Evolutionary conservation across 2,797 vertebrate species (phyloP), one percentile per base, ranked within the genome.

Genomic region (Notolepis coatsorum): DNA sequence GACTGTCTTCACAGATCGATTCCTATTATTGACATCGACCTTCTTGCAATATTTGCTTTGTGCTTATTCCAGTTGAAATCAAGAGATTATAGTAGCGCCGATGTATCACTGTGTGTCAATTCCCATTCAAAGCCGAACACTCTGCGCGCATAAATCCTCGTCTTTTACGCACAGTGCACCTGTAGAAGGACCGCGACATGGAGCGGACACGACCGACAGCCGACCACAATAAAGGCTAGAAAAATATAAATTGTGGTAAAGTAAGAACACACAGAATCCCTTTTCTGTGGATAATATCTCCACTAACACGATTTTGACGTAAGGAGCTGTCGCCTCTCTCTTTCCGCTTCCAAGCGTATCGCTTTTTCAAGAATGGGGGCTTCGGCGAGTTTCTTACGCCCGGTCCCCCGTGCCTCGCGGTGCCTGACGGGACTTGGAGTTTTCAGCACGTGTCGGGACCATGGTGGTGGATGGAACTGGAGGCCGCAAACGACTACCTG

Each of bases 401-500:
- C 18, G 42, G 24, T 13, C 17, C 12, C 37, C 18, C 66, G 31
- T 70, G 38, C 45, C 86, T 42, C n/a, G 42, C 65, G 0, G 31
- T 75, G 83, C 65, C 71, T 63, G 9, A 35, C 71, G 91, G 93
- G 91, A 59, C 53, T 0, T 83, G 87, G 67, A 92, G 92, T 89
- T 45, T 25, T 4, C 15, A n/a, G 38, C 46, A 20, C 7, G 21
- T 28, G 9, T n/a, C n/a, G n/a, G n/a, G n/a, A n/a, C n/a, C n/a
- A n/a, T n/a, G n/a, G n/a, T n/a, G n/a, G n/a, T n/a, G n/a, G n/a
- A n/a, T 8, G 23, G 15, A 47, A 27, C n/a, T n/a, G 27, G 6
- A 42, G 12, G 3, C 17, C 5, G 2, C 9, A 10, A 12, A n/a
- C 15, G 39, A 66, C 65, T 69, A 62, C 65, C 61, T 27, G 2